A percentile compares a stretch with the other conserved stretches of the same genome.
Evolutionary conservation across 2,797 vertebrate genomes (phyloP).

Genomic region (Notolepis coatsorum): DNA sequence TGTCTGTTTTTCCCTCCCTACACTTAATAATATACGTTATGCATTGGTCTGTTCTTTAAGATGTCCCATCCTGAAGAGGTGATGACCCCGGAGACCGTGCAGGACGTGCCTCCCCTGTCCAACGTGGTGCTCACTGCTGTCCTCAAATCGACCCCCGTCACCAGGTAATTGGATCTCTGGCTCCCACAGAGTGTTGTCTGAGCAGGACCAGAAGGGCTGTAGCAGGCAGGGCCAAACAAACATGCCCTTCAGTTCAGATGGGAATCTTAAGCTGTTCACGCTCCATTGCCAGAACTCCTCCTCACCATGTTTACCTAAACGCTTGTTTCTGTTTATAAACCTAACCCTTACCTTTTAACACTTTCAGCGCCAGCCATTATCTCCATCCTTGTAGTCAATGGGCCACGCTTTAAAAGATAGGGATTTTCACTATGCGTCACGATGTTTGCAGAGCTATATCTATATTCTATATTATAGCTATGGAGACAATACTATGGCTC

Average conservation of each 20-base stretch:
- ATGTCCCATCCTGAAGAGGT: conserved; percentile 80
- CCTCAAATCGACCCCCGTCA: conserved; percentile 78
- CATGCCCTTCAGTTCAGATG: not conserved
- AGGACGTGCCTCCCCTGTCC: conserved; percentile 90
- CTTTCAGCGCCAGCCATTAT: too few relatives aligned
- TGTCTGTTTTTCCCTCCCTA: conserved; percentile 7
- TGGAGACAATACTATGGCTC: too few relatives aligned
- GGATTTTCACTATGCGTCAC: too few relatives aligned
- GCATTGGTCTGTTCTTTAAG: conserved; percentile 54
- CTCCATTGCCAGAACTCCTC: not conserved
- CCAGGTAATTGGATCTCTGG: conserved; percentile 89
- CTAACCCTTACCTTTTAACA: too few relatives aligned
- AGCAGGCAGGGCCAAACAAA: not conserved
- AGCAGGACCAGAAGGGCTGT: too few relatives aligned
- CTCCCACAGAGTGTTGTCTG: too few relatives aligned
- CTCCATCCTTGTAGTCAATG: too few relatives aligned
- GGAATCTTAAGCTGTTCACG: not conserved
- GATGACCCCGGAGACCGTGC: conserved; percentile 73
- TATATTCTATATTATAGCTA: too few relatives aligned
- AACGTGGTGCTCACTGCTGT: conserved; percentile 82
- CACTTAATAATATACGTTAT: not conserved
- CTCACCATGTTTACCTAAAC: too few relatives aligned
- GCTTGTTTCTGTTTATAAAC: too few relatives aligned
- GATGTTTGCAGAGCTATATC: too few relatives aligned
- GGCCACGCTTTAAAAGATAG: too few relatives aligned